Base-by-base conservation (phyloP, 2,113 vertebrate genomes). In the Tragelaphus imberbis region DNA sequence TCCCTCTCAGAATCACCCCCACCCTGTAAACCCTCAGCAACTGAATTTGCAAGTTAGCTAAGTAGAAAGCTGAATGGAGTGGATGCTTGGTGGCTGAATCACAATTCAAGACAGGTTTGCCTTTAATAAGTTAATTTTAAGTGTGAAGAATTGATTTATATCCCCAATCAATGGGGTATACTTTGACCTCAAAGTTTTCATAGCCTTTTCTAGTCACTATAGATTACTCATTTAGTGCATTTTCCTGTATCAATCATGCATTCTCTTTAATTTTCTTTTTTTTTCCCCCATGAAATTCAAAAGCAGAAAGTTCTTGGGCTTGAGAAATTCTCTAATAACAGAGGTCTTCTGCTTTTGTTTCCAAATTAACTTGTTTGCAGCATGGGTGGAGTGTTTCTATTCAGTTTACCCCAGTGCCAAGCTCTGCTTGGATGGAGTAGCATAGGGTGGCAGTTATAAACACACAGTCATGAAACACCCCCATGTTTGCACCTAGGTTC, bases 401-500 rank as follows among this genome's bases (percentile, higher is more conserved):
- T 87, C 44, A 56, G 49, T 36, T 95, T 97, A 88, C 84, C 88
- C 86, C 75, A 30, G 65, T 91, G 96, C 85, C 88, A 75, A 90
- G 58, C 82, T 77, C 91, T 85, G 63, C 94, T 88, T 53, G 94
- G 12, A 86, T 86, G 56, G 82, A 96, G 79, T 71, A 95, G 65
- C 87, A 55, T 33, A 86, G 86, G 88, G 58, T 94, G 95, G 36
- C 98, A 96, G 59, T 95, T 97, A 97, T 82, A 95, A 97, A 97
- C 59, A 91, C 84, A 98, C 98, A 97, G 36, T 47, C 71, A 15
- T 53, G 95, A 97, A 85, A 59, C 90, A 40, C 94, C 95, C 81
- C 84, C 84, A 33, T 97, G 96, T 98, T 98, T 98, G 93, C 86
- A 93, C 92, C 90, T 51, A 97, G 95, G 51, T 95, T 95, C 93